Base-by-base conservation (phyloP, 2,113 vertebrate genomes). In the Halichoeres trimaculatus region DNA sequence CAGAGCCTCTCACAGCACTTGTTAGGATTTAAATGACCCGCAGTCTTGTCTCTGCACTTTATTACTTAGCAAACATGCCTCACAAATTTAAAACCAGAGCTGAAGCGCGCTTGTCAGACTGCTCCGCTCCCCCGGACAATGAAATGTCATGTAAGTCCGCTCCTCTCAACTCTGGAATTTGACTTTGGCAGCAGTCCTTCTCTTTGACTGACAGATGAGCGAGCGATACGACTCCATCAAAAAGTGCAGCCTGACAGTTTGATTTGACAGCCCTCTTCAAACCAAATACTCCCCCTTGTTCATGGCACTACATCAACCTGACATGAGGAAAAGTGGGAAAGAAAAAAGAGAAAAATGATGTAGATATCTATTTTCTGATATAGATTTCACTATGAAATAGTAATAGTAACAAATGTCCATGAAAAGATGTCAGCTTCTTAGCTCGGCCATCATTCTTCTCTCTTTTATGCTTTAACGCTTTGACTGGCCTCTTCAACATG, bases 181-280 rank as follows among this genome's bases (percentile, higher is more conserved):
- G 87, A 90, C 87, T 85, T 89, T 90, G 87, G 90, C 85, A 85
- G 81, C 84, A 65, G 89, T 80, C 85, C 76, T 80, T 85, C 74
- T 81, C 66, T 79, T 75, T 90, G 92, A 92, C 78, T 92, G 93
- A 92, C 92, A 81, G 88, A 81, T 80, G 75, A 89, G 86, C 52
- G 61, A 87, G 83, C 72, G 85, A 90, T 91, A 86, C 61, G 67
- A 78, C 85, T 86, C 86, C 89, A 86, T 93, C 89, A 91, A 72
- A 92, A 90, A 90, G 90, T 85, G 80, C 87, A 78, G 87, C 68
- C 85, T 88, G 93, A 92, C 92, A 89, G 83, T 82, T 83, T 84
- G 76, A 90, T 91, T 89, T 92, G 90, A 92, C 93, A 91, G 89
- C 74, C 76, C 86, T 91, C 87, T 84, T 90, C 89, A 91, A 86